A percentile compares a stretch with the other conserved stretches of the same genome.
These are phyloP conservation scores for Nebria ingens DNA, from an alignment of 1,140 invertebrate genomes.

Conservation along the genomic window DNA sequence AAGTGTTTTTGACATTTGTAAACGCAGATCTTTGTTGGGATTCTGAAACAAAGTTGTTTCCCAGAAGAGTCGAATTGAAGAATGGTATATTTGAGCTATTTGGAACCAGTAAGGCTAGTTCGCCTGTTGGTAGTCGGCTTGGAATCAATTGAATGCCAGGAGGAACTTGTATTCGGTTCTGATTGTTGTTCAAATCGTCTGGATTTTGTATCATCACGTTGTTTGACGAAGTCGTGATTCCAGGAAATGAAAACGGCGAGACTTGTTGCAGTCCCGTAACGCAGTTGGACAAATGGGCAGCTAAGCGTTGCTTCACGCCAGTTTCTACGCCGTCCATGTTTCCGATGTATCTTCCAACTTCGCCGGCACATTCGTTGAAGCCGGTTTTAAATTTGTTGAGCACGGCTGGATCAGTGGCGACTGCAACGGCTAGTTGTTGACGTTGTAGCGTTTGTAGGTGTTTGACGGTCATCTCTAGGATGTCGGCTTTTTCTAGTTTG, in stretches of 20 bases:
- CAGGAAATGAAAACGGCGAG: slow-evolving; percentile 21
- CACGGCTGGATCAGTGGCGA: slow-evolving; percentile 64
- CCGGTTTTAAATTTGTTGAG: slow-evolving; percentile 79
- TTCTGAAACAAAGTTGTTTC: not conserved
- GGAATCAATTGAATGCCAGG: slow-evolving; percentile 51
- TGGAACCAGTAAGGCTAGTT: slow-evolving; percentile 50
- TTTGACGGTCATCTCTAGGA: slow-evolving; percentile 92
- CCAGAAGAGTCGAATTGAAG: slow-evolving; percentile 18
- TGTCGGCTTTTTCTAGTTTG: slow-evolving; percentile 94
- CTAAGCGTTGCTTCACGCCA: slow-evolving; percentile 56
- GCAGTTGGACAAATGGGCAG: slow-evolving; percentile 47
- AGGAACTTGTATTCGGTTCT: slow-evolving; percentile 28
- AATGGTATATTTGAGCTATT: slow-evolving; percentile 28
- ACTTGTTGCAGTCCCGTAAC: slow-evolving; percentile 34
- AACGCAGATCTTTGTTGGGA: slow-evolving; percentile 27
- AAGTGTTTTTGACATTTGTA: slow-evolving; percentile 16
- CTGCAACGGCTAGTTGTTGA: slow-evolving; percentile 59
- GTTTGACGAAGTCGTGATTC: slow-evolving; percentile 18
- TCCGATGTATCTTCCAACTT: slow-evolving; percentile 67
- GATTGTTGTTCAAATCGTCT: slow-evolving; percentile 27
- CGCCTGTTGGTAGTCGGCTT: slow-evolving; percentile 48
- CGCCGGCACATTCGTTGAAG: slow-evolving; percentile 76
- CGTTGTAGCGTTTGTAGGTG: slow-evolving; percentile 75
- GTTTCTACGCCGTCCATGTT: slow-evolving; percentile 44
- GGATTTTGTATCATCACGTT: slow-evolving; percentile 14